Conservation (phyloP, 2,888 invertebrate genomes). For the Coleophora deauratella region DNA sequence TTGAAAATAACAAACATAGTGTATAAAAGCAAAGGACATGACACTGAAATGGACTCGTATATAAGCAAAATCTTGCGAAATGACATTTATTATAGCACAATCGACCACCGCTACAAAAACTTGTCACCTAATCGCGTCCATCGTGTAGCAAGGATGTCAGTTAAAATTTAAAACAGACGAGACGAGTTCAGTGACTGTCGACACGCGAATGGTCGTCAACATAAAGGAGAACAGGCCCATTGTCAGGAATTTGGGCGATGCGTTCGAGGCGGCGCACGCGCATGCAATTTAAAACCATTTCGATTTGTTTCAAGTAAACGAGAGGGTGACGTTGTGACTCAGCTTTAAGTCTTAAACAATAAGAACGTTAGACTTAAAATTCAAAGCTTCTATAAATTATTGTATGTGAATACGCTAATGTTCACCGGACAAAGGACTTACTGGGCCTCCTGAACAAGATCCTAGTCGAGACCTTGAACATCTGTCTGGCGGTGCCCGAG, state of each 20-base stretch:
- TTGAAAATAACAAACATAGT: too few relatives aligned
- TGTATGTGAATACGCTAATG: neutral
- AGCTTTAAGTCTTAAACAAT: too few relatives aligned
- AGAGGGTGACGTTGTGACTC: too few relatives aligned
- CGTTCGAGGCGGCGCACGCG: constrained; percentile 30
- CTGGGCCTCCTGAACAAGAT: neutral
- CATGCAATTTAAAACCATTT: constrained; percentile 14
- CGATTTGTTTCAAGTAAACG: too few relatives aligned
- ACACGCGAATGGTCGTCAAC: constrained; percentile 30
- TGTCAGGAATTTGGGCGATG: constrained; percentile 49
- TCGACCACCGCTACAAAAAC: too few relatives aligned
- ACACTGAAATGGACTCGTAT: too few relatives aligned
- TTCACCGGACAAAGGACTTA: neutral
- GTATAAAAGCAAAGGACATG: too few relatives aligned
- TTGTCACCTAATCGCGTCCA: too few relatives aligned
- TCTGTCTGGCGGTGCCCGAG: constrained; percentile 30
- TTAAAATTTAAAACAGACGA: constrained; percentile 28
- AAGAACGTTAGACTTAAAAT: too few relatives aligned
- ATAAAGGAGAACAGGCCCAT: constrained; percentile 31
- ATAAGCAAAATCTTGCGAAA: too few relatives aligned
- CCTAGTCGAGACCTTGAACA: constrained; percentile 37
- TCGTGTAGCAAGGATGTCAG: neutral
- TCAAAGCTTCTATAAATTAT: too few relatives aligned
- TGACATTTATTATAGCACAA: too few relatives aligned
- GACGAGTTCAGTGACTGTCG: constrained; percentile 40